Evolutionary conservation across 2,888 invertebrate species (phyloP), one percentile per base, ranked within the genome.

Genomic region (Tachina fera): DNA sequence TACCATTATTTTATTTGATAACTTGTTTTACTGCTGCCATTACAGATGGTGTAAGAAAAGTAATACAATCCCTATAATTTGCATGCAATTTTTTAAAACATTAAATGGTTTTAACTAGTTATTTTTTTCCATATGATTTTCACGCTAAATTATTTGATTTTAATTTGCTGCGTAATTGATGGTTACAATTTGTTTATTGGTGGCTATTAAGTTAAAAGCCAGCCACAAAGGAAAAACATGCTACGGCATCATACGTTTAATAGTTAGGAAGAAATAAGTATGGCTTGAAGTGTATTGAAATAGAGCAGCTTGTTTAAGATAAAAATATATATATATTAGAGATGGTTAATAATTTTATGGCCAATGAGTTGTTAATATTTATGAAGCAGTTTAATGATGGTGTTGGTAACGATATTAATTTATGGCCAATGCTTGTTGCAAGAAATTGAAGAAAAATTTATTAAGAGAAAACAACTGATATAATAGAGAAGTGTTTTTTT

Each of bases 111-210:
- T 83, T 79, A 83, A 79, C 82, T 82, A 82, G 87, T 81, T 31
- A 3, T 31, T 31, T 31, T 87, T 87, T 78, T 88, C 75, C 65
- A 89, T 87, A 83, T 88, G 88, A 90, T 90, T 91, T 88, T 88
- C 86, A 88, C 88, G 87, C 87, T 90, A 91, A 91, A 87, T 91
- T 91, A 91, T 91, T 91, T 91, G 91, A 90, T 91, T 91, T 91
- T 91, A 91, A 91, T 91, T 91, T 91, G 91, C 90, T 90, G 90
- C 89, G 88, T 91, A 90, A 91, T 90, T 91, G 90, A 84, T 84
- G 87, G 87, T 84, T 87, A 80, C 79, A 70, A 83, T 77, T 82
- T 85, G 72, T 87, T 87, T 84, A 84, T 84, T 87, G 80, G 16
- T 68, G 79, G 68, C 87, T 79, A 87, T 87, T 87, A 87, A 82